phyloP scores from a whole-genome alignment of 2,113 vertebrate species.

The Scartelaos histophorus region DNA sequence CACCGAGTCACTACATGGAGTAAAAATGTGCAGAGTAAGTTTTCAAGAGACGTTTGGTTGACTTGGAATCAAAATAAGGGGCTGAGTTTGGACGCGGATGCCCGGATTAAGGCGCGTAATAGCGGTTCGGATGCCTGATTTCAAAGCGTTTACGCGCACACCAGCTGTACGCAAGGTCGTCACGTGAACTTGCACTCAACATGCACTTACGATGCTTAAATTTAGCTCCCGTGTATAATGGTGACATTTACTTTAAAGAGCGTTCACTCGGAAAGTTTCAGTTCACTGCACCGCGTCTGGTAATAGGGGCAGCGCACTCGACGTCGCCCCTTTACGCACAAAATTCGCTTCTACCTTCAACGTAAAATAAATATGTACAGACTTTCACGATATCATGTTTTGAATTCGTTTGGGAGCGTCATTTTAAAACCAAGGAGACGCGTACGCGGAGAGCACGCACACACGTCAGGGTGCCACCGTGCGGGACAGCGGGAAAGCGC shows the following conservation, averaged over 20 bases:
- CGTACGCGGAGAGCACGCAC: slow-evolving; percentile 24
- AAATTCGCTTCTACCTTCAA: background rate
- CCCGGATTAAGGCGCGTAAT: slow-evolving; percentile 22
- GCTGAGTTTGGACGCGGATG: slow-evolving; percentile 34
- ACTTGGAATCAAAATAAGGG: background rate
- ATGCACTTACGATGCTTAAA: background rate
- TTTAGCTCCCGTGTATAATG: slow-evolving; percentile 3
- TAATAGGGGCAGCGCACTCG: background rate
- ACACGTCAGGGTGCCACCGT: slow-evolving; percentile 58
- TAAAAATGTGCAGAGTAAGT: slow-evolving; percentile 8
- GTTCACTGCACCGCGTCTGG: slow-evolving; percentile 14
- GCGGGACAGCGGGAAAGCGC: slow-evolving; percentile 47
- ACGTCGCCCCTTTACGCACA: accelerated
- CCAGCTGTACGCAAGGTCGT: slow-evolving; percentile 5
- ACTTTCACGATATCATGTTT: background rate
- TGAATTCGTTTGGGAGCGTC: background rate
- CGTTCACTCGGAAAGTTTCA: slow-evolving; percentile 63
- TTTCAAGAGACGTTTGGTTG: background rate
- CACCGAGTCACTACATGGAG: background rate
- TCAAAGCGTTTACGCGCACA: slow-evolving; percentile 25
- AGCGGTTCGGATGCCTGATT: slow-evolving; percentile 36
- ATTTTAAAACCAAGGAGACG: background rate
- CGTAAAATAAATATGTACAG: background rate
- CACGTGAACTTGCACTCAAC: background rate
- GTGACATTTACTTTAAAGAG: slow-evolving; percentile 15